Percentiles rank a stretch among this genome's conserved stretches.
These are phyloP conservation scores for Aythya baeri DNA, from an alignment of 2,113 vertebrate species.

Conservation along the genomic window DNA sequence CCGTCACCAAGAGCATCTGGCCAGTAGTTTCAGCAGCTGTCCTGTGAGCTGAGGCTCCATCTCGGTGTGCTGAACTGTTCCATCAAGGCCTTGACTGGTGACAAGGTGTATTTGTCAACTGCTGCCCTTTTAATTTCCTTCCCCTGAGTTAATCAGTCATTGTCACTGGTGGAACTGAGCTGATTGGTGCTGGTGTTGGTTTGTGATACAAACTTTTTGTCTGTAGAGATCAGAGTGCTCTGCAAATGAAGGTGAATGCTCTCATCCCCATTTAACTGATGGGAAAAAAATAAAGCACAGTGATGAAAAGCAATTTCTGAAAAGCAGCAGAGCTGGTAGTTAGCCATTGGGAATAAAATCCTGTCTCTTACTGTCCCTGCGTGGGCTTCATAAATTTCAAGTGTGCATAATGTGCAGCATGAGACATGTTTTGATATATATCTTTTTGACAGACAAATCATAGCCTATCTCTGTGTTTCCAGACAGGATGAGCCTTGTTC, in stretches of 20 bases:
- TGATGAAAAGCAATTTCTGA: not conserved
- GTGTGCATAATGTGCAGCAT: not conserved
- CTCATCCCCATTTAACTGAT: not conserved
- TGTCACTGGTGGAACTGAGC: not conserved
- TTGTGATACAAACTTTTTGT: not conserved
- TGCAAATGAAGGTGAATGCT: not conserved
- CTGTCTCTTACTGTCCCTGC: not conserved
- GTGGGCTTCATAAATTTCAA: slow-evolving; percentile 39
- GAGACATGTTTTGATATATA: slow-evolving; percentile 17
- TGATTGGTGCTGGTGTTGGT: not conserved
- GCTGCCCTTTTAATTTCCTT: not conserved
- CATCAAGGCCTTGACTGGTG: not conserved
- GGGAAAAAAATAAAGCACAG: not conserved
- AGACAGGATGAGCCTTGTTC: not conserved
- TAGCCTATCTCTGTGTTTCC: not conserved
- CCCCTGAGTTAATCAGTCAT: not conserved
- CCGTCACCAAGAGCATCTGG: rapidly evolving
- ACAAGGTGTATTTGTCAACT: not conserved
- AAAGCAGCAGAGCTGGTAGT: slow-evolving; percentile 11
- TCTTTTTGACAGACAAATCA: slow-evolving; percentile 37
- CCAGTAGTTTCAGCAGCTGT: not conserved
- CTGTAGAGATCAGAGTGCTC: not conserved
- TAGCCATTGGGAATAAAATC: slow-evolving; percentile 23
- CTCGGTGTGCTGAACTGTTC: not conserved
- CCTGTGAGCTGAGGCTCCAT: not conserved